phyloP scores from a whole-genome alignment of 2,113 vertebrate genomes.

The Chloropsis cyanopogon region DNA sequence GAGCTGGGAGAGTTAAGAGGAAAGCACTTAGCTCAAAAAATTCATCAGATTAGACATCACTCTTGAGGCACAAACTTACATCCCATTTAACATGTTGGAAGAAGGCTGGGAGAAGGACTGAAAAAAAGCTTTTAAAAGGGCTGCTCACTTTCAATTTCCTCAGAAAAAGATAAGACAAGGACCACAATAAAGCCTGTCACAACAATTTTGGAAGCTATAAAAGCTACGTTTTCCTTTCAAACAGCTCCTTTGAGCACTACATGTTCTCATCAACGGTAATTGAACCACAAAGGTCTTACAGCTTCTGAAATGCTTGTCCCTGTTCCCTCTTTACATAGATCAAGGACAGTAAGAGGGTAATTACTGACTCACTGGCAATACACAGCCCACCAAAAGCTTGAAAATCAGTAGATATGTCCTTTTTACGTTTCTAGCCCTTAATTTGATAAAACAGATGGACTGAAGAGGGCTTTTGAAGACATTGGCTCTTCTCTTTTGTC shows the following conservation, averaged over 20 bases:
- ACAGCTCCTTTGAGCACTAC: neutral
- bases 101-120: neutral
- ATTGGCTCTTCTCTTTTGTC: neutral
- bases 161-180: neutral
- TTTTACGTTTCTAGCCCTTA: neutral
- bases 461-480: neutral
- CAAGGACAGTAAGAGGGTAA: neutral
- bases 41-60: neutral
- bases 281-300: neutral
- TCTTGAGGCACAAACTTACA: neutral
- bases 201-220: slow-evolving; percentile 6
- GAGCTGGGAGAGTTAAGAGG: neutral
- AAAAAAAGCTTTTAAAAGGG: neutral
- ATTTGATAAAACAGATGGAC: neutral
- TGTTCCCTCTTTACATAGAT: neutral
- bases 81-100: neutral
- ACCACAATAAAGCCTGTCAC: slow-evolving; percentile 15
- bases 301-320: neutral
- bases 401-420: neutral
- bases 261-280: neutral
- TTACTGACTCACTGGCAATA: neutral
- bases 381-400: neutral
- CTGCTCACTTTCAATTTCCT: neutral
- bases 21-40: neutral
- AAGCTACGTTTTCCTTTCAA: neutral